phyloP scores from a whole-genome alignment of 1,140 invertebrate genomes.

The Yoshiicerus persimilis region DNA sequence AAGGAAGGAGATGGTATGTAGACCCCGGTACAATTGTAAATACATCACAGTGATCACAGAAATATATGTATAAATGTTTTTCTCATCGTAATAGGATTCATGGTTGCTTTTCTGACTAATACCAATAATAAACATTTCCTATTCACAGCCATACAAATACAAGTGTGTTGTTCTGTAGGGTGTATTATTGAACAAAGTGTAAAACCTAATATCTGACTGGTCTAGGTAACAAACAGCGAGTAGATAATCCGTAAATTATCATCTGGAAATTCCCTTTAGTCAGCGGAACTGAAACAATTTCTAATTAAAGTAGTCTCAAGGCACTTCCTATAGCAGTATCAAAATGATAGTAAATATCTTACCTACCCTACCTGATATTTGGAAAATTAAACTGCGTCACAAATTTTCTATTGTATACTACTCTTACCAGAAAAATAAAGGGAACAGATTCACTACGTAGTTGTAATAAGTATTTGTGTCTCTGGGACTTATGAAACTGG shows the following conservation, averaged over 20 bases:
- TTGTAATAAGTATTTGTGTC: not conserved
- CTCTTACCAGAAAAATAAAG: not conserved
- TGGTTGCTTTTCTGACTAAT: no score
- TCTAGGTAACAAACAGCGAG: not conserved
- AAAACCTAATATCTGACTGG: not conserved
- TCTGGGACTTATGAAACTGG: not conserved
- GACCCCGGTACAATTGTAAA: no score
- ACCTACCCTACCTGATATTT: not conserved
- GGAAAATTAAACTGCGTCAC: not conserved
- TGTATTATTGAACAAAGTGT: not conserved
- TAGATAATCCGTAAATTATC: not conserved
- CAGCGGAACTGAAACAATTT: conserved; percentile 9
- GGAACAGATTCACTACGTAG: not conserved
- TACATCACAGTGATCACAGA: no score
- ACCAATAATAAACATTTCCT: not conserved
- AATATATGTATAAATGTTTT: not conserved
- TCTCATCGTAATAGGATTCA: no score
- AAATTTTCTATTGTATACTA: not conserved
- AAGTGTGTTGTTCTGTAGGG: no score
- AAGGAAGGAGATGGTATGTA: no score
- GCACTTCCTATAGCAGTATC: not conserved
- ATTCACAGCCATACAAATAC: no score
- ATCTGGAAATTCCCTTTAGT: conserved; percentile 12
- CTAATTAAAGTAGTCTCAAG: conserved; percentile 12
- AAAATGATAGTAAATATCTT: not conserved